Percentiles rank a stretch among this genome's conserved stretches.
phyloP scores from a whole-genome alignment of 2,113 vertebrate genomes.

The Malurus melanocephalus region DNA sequence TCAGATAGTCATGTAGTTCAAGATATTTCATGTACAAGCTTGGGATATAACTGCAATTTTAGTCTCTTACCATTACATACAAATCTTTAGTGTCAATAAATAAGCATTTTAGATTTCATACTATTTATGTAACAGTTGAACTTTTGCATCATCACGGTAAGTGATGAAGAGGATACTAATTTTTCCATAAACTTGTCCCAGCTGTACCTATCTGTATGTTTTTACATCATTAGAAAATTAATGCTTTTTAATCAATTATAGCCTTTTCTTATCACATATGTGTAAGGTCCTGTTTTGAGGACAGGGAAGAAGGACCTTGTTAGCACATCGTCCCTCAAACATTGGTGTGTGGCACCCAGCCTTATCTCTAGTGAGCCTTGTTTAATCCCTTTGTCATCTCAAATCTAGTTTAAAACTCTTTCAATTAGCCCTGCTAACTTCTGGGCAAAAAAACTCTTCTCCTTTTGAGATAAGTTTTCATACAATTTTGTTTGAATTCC shows the following conservation, averaged over 20 bases:
- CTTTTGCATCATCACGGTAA: not conserved
- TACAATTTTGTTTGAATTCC: not conserved
- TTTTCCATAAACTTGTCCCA: not conserved
- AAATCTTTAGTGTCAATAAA: not conserved
- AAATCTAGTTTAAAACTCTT: not conserved
- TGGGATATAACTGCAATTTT: not conserved
- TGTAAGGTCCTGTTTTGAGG: not conserved
- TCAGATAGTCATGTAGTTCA: too few relatives aligned
- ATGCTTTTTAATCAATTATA: not conserved
- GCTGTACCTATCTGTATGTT: not conserved
- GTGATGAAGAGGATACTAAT: not conserved
- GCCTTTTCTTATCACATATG: not conserved
- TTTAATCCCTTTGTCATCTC: not conserved
- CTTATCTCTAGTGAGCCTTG: not conserved
- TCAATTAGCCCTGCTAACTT: not conserved
- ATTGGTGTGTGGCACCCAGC: not conserved
- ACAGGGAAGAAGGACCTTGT: not conserved
- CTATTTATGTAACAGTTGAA: not conserved
- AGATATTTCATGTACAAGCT: slow-evolving; percentile 7
- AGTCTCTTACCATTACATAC: not conserved
- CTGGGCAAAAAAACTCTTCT: not conserved
- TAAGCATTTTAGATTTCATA: not conserved
- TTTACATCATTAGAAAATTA: not conserved
- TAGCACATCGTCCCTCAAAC: not conserved
- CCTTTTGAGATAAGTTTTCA: not conserved